Evolutionary conservation across 2,888 invertebrate species (phyloP).

Genomic region (Dicyrtoma fusca): DNA sequence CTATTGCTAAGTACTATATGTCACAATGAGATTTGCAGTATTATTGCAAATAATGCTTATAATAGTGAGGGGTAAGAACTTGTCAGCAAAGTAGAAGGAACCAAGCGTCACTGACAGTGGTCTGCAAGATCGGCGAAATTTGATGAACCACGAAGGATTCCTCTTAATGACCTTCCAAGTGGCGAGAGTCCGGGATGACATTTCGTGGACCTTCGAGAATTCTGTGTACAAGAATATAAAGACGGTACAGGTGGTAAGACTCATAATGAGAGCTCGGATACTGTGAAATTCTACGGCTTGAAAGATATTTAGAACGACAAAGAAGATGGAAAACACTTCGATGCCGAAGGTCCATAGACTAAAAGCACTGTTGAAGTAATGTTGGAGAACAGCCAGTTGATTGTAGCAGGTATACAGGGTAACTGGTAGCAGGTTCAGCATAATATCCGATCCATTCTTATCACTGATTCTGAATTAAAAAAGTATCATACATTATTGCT

Average conservation of each 20-base stretch:
- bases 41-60: not conserved
- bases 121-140: not conserved
- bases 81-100: not conserved
- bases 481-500: too few species aligned
- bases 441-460: too few species aligned
- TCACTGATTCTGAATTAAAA: too few species aligned
- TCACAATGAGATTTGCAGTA: constrained; percentile 6
- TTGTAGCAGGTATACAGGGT: not conserved
- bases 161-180: not conserved
- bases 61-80: not conserved
- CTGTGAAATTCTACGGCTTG: not conserved
- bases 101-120: not conserved
- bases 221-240: not conserved
- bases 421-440: too few species aligned
- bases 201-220: not conserved
- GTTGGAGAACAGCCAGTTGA: not conserved
- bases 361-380: not conserved
- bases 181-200: not conserved
- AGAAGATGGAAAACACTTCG: not conserved
- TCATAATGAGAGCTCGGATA: not conserved
- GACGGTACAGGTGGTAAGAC: too few species aligned
- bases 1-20: not conserved
- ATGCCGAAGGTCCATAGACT: not conserved
- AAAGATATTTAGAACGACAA: not conserved
- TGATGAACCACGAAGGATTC: not conserved